These are phyloP conservation scores for Glaucomys volans DNA, from an alignment of 2,113 vertebrate species.

Conservation along the genomic window DNA sequence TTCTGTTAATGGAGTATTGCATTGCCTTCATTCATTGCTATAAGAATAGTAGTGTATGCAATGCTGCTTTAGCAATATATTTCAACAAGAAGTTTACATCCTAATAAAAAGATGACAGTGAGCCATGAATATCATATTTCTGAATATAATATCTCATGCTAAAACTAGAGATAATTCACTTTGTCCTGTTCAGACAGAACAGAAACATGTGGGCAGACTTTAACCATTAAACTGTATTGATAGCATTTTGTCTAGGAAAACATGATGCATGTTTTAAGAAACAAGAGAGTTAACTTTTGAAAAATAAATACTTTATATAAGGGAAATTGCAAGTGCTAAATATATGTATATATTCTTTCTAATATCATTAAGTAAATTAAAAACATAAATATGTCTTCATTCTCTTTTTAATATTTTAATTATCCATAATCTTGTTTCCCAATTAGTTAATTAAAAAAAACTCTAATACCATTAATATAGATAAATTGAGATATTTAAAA, in stretches of 20 bases:
- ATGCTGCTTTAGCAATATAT: neutral
- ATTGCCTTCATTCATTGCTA: neutral
- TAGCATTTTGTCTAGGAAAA: neutral
- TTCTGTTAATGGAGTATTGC: neutral
- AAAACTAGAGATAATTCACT: neutral
- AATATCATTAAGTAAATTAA: constrained; percentile 24
- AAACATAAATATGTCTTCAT: neutral
- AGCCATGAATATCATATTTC: neutral
- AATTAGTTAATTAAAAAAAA: neutral
- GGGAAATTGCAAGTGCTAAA: neutral
- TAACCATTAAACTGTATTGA: neutral
- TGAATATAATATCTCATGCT: neutral
- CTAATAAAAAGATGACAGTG: neutral
- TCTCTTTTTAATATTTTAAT: constrained; percentile 15
- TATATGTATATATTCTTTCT: neutral
- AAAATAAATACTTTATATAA: neutral
- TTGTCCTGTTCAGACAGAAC: neutral
- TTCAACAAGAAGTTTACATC: neutral
- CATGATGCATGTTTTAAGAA: neutral
- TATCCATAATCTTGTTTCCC: neutral
- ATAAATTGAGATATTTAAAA: neutral
- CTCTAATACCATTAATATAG: neutral
- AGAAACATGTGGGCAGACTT: neutral
- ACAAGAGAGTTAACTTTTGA: constrained; percentile 2
- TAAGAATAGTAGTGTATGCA: neutral